Conservation (phyloP, 2,797 vertebrate genomes). For the Coccyzus lansbergi region DNA sequence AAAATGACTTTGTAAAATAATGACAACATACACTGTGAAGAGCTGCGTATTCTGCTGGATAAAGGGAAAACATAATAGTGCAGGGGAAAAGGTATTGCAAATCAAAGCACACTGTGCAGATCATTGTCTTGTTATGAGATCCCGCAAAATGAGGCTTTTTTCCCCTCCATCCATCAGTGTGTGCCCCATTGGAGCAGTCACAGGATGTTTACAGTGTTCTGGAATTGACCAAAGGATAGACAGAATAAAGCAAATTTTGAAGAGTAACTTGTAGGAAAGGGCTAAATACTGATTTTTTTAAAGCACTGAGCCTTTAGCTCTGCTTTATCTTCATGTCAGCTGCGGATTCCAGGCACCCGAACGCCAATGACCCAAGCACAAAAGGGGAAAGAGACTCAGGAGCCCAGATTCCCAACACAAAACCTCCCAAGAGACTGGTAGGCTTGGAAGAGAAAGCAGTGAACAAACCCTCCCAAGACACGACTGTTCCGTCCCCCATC, state of each 20-base stretch:
- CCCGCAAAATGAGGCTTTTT: background rate
- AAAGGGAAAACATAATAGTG: background rate
- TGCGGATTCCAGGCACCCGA: background rate
- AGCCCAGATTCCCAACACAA: background rate
- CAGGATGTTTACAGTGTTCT: background rate
- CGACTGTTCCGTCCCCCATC: background rate
- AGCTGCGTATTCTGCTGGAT: background rate
- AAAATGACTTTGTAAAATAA: too few species aligned
- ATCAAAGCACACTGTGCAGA: background rate
- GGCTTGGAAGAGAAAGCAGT: background rate
- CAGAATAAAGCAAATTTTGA: background rate
- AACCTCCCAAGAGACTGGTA: background rate
- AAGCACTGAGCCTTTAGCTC: background rate
- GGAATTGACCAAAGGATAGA: background rate
- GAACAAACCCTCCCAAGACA: background rate
- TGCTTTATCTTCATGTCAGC: background rate
- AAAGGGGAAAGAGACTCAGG: background rate
- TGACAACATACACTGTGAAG: background rate
- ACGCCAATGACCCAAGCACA: rapidly evolving
- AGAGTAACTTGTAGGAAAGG: background rate
- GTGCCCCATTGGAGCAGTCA: background rate
- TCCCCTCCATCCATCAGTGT: background rate
- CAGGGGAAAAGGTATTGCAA: background rate
- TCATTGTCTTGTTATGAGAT: background rate
- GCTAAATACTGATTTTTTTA: background rate